These are phyloP conservation scores for Ceyx margarethae DNA, from an alignment of 2,113 vertebrate species.

Conservation along the genomic window DNA sequence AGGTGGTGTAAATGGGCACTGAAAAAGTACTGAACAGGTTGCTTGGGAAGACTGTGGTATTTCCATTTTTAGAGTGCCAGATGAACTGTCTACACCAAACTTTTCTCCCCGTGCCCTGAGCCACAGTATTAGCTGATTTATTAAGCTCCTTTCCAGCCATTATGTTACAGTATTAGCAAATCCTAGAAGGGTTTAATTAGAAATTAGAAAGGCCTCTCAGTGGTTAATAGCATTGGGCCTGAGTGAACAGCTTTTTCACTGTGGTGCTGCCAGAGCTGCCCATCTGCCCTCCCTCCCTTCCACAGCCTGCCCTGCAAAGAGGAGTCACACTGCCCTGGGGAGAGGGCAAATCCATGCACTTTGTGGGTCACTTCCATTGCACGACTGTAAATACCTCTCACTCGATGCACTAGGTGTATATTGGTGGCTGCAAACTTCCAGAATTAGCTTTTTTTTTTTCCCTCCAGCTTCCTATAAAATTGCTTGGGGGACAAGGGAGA, in stretches of 20 bases:
- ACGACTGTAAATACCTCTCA: background rate
- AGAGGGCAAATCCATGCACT: background rate
- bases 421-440: background rate
- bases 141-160: background rate
- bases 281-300: slow-evolving; percentile 13
- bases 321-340: background rate
- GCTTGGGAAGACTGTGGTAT: background rate
- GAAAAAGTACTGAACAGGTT: background rate
- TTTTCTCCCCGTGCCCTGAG: background rate
- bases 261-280: slow-evolving; percentile 3
- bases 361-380: slow-evolving; percentile 6
- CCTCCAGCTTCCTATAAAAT: background rate
- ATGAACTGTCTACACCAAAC: slow-evolving; percentile 25
- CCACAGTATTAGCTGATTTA: background rate
- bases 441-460: background rate
- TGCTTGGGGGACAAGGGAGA: background rate
- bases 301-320: slow-evolving; percentile 6
- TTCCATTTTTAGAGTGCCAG: background rate
- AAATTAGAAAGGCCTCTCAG: background rate
- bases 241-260: background rate
- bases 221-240: background rate
- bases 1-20: background rate
- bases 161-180: background rate
- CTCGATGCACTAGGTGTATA: background rate
- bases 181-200: background rate